Evolutionary conservation across 2,797 vertebrate genomes (phyloP).

Genomic region (Danio jaintianensis): DNA sequence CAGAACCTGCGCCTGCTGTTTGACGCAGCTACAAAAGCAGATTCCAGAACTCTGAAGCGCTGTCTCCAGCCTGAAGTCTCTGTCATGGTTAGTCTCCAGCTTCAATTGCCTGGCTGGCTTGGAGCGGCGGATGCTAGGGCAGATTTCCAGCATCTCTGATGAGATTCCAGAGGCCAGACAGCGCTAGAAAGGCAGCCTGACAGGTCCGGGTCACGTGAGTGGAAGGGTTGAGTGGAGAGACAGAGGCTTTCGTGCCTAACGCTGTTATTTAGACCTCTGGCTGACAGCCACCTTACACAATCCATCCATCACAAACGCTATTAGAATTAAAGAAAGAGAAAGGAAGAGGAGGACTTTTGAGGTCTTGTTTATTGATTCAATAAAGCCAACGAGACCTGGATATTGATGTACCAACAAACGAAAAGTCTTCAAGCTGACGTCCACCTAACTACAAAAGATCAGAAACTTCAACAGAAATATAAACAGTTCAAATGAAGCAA

Average conservation of each 20-base stretch:
- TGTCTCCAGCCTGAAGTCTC: conserved; percentile 5
- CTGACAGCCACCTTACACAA: conserved; percentile 32
- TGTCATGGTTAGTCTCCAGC: conserved; percentile 37
- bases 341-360: conserved; percentile 29
- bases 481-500: not conserved
- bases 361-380: conserved; percentile 35
- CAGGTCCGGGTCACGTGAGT: conserved; percentile 44
- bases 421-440: conserved; percentile 2
- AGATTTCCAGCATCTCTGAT: conserved; percentile 40
- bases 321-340: conserved; percentile 40
- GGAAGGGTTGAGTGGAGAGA: conserved; percentile 19
- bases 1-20: conserved; percentile 19
- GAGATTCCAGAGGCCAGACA: conserved; percentile 9
- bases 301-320: conserved; percentile 29
- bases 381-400: conserved; percentile 19
- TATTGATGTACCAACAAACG: conserved; percentile 11
- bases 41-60: conserved; percentile 23
- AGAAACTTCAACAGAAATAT: not conserved
- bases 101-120: conserved; percentile 20
- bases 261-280: conserved; percentile 27
- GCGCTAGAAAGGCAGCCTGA: conserved; percentile 22
- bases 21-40: conserved; percentile 12
- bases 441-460: not conserved
- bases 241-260: conserved; percentile 18
- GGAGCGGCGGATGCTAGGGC: conserved; percentile 1